Evolutionary conservation across 2,113 vertebrate species (phyloP), one percentile per base, ranked within the genome.

Genomic region (Trogon melanurus): DNA sequence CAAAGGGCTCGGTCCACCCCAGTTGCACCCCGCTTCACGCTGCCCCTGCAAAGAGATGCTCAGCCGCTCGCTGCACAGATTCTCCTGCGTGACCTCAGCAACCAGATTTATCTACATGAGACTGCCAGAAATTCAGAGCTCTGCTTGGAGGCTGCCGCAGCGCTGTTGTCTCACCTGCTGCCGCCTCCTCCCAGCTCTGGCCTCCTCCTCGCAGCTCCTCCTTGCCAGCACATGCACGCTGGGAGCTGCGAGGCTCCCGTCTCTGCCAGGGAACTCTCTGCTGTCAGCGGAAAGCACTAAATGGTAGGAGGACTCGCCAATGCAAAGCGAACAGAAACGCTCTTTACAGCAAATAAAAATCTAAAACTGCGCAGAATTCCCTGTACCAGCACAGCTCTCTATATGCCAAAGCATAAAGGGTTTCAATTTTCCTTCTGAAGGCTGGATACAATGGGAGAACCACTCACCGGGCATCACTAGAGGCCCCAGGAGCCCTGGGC

Each of bases 391-490:
- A 69, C 22, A 58, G 44, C 36, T 34, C 13, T 21, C 74, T 29
- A 3, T 6, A 41, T 11, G 20, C n/a, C 30, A 18, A 54, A 27
- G 23, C 2, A 4, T 44, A 25, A 65, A 53, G 14, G 38, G 23
- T 19, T 23, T 41, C 30, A 23, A 4, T 71, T 74, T 87, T 38
- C 65, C 56, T 61, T 76, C 4, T 3, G n/a, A 38, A 64, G 76
- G 13, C 8, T 45, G 50, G 48, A 27, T 22, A 11, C 32, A 11
- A 18, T 4, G 25, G 65, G 16, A 73, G 56, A 57, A 25, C 12
- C 38, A 67, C 11, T 9, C 5, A 9, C 1, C 17, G 38, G 44
- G 13, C 48, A 48, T 13, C n/a, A 16, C 1, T 1, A 1, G 70
- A 70, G 41, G 16, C 25, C 73, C 62, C 5, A 32, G 41, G 16